Conservation (phyloP, 2,797 vertebrate species). For the Malacoraja senta region DNA sequence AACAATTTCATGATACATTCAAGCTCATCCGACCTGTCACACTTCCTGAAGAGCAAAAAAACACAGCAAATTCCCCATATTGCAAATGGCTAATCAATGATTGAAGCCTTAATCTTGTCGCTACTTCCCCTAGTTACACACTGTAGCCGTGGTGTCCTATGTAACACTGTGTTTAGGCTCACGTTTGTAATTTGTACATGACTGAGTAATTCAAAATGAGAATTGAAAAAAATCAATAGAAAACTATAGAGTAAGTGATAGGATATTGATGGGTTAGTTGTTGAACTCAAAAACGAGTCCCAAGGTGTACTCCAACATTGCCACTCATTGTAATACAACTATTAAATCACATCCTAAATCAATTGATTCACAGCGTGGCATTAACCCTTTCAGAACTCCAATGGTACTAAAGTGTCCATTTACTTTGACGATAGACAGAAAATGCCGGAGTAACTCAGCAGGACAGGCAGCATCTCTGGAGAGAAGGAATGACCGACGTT, state of each 20-base stretch:
- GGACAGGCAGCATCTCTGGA: too few species aligned
- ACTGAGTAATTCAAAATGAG: conserved; percentile 45
- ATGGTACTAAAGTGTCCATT: background rate
- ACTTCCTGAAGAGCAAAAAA: background rate
- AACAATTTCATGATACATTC: conserved; percentile 15
- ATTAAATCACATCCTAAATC: conserved; percentile 41
- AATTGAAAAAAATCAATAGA: conserved; percentile 58
- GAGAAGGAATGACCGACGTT: too few species aligned
- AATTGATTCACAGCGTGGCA: conserved; percentile 36
- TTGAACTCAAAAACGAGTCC: conserved; percentile 52
- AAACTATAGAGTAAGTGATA: conserved; percentile 61
- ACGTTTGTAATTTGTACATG: conserved; percentile 53
- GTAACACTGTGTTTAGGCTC: conserved; percentile 52
- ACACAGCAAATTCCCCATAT: background rate
- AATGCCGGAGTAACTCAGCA: too few species aligned
- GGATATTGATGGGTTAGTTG: conserved; percentile 60
- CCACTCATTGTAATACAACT: conserved; percentile 47
- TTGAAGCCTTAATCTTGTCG: conserved; percentile 49
- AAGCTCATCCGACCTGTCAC: background rate
- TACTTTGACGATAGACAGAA: background rate
- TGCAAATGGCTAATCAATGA: conserved; percentile 50
- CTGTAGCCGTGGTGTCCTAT: conserved; percentile 50
- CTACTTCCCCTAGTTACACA: conserved; percentile 33
- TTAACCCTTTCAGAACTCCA: conserved; percentile 33
- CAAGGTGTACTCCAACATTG: conserved; percentile 40